Evolutionary conservation across 2,113 vertebrate genomes (phyloP).

Genomic region (Alligator mississippiensis): DNA sequence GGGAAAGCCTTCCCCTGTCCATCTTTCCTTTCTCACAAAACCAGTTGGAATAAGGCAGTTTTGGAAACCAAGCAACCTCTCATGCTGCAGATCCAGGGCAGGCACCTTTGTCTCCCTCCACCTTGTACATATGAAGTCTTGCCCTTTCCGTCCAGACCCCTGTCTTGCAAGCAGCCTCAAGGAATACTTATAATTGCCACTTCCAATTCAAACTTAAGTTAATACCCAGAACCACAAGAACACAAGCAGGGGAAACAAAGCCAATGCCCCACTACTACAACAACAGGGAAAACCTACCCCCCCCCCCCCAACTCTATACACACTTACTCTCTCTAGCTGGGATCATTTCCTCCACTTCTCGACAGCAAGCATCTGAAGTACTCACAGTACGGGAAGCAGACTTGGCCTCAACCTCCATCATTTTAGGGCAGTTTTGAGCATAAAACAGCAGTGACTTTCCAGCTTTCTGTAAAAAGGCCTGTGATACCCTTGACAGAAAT

Average conservation of each 20-base stretch:
- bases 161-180: no score
- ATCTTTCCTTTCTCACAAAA: no score
- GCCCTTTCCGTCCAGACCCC: no score
- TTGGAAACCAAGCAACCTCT: no score
- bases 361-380: constrained; percentile 81
- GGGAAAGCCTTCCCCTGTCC: no score
- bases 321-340: constrained; percentile 80
- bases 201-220: background rate
- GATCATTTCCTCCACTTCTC: constrained; percentile 81
- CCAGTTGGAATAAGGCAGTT: no score
- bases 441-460: constrained; percentile 89
- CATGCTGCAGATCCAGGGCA: no score
- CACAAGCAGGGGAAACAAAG: background rate
- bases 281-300: no score
- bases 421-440: constrained; percentile 92
- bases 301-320: background rate
- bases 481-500: constrained; percentile 91
- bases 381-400: constrained; percentile 82
- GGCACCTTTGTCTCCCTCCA: no score
- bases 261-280: no score
- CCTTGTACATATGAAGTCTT: no score
- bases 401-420: constrained; percentile 91
- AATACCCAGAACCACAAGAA: background rate
- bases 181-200: no score
- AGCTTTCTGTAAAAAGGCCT: constrained; percentile 93